Percentiles rank a stretch among this genome's conserved stretches.
phyloP scores from a whole-genome alignment of 1,140 invertebrate genomes.

The Listronotus bonariensis region DNA sequence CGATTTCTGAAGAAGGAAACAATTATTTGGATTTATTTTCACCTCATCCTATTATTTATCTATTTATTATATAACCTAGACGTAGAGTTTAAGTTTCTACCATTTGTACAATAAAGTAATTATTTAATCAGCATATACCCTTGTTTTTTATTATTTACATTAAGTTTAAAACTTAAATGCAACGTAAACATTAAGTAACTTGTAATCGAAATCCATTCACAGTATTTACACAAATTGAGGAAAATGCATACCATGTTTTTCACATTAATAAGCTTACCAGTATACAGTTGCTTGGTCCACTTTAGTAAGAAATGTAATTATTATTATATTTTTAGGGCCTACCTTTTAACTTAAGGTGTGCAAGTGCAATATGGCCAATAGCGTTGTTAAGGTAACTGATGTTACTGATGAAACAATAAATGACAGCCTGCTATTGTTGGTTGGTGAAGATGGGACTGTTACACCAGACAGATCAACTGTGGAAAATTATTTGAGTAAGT shows the following conservation, averaged over 20 bases:
- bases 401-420: conserved; percentile 40
- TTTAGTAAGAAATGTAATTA: too few species aligned
- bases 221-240: not conserved
- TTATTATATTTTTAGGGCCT: not conserved
- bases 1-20: too few species aligned
- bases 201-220: too few species aligned
- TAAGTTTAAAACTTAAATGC: not conserved
- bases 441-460: conserved; percentile 52
- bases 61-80: too few species aligned
- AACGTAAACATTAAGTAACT: not conserved
- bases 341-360: not conserved
- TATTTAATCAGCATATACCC: not conserved
- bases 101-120: conserved; percentile 13
- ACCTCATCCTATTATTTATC: too few species aligned
- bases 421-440: conserved; percentile 50
- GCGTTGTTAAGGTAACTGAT: conserved; percentile 53
- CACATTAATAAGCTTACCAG: too few species aligned
- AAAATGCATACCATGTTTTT: not conserved
- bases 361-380: conserved; percentile 48
- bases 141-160: conserved; percentile 12
- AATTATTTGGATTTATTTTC: too few species aligned
- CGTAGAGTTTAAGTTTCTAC: too few species aligned
- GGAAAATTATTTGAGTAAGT: conserved; percentile 52
- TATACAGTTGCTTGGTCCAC: too few species aligned
- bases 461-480: conserved; percentile 52